Evolutionary conservation across 1,140 invertebrate genomes (phyloP).

Genomic region (Drosophila sturtevanti): DNA sequence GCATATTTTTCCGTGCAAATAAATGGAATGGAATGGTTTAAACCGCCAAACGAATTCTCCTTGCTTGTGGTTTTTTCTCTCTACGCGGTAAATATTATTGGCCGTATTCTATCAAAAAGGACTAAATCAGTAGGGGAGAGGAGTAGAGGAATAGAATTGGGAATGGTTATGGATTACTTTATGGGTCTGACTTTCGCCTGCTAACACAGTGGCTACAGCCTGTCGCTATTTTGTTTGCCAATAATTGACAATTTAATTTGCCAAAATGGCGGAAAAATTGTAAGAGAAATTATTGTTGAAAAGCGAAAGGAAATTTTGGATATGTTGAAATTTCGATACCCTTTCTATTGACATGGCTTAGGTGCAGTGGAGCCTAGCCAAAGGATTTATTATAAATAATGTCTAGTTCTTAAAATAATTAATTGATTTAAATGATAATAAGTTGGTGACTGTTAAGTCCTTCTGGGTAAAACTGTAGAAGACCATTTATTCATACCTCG

Average conservation of each 20-base stretch:
- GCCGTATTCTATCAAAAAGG: not conserved
- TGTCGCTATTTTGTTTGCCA: slow-evolving; percentile 52
- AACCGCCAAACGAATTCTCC: slow-evolving; percentile 54
- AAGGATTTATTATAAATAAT: too few species aligned
- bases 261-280: slow-evolving; percentile 49
- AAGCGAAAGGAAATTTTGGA: not conserved
- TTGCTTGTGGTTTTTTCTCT: slow-evolving; percentile 48
- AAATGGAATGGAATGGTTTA: slow-evolving; percentile 10
- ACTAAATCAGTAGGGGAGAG: too few species aligned
- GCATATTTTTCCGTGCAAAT: slow-evolving; percentile 49
- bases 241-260: slow-evolving; percentile 81
- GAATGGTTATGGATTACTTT: slow-evolving; percentile 39
- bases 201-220: slow-evolving; percentile 42
- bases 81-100: slow-evolving; percentile 18
- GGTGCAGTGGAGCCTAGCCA: too few species aligned
- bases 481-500: too few species aligned
- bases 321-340: slow-evolving; percentile 19
- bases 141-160: not conserved
- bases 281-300: slow-evolving; percentile 18
- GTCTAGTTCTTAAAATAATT: too few species aligned
- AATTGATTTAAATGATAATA: too few species aligned
- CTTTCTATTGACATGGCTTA: too few species aligned
- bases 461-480: too few species aligned
- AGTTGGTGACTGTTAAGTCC: too few species aligned
- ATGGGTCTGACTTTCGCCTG: slow-evolving; percentile 62